Evolutionary conservation across 2,797 vertebrate species (phyloP).

Genomic region (Myripristis jacobus): DNA sequence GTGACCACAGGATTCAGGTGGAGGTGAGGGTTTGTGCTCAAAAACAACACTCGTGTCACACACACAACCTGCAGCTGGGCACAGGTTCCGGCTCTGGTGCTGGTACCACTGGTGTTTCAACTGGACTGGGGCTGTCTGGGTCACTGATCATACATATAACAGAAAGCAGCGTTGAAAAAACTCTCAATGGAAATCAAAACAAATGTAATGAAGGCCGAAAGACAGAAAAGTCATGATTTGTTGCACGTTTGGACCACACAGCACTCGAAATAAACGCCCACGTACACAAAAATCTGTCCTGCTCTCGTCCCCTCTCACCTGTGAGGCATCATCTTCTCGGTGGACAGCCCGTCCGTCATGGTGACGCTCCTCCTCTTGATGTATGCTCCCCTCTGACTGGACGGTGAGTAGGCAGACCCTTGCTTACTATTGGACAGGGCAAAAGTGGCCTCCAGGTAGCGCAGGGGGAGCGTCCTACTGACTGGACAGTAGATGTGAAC

Average conservation of each 20-base stretch:
- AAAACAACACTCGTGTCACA: constrained; percentile 56
- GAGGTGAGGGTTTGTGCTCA: constrained; percentile 48
- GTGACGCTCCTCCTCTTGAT: constrained; percentile 97
- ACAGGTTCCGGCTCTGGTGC: constrained; percentile 76
- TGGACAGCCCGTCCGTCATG: constrained; percentile 94
- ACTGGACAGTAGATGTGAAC: constrained; percentile 95
- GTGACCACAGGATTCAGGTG: constrained; percentile 35
- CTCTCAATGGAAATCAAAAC: constrained; percentile 33
- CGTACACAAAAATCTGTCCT: neutral
- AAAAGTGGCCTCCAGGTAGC: constrained; percentile 97
- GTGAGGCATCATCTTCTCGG: constrained; percentile 93
- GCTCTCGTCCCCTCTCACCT: constrained; percentile 83
- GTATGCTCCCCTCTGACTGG: constrained; percentile 90
- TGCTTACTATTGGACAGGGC: constrained; percentile 89
- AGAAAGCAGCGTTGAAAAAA: constrained; percentile 52
- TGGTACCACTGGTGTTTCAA: constrained; percentile 73
- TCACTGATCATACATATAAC: constrained; percentile 75
- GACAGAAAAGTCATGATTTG: neutral
- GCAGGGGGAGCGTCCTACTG: constrained; percentile 94
- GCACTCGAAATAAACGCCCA: neutral
- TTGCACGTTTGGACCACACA: neutral
- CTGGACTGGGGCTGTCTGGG: constrained; percentile 78
- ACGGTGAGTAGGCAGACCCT: constrained; percentile 85
- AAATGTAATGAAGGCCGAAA: constrained; percentile 25
- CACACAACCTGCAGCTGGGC: constrained; percentile 80